These are phyloP conservation scores for Hydra vulgaris DNA, from an alignment of 30 jellyfish, hydroid and myxozoan genomes.

Conservation along the genomic window DNA sequence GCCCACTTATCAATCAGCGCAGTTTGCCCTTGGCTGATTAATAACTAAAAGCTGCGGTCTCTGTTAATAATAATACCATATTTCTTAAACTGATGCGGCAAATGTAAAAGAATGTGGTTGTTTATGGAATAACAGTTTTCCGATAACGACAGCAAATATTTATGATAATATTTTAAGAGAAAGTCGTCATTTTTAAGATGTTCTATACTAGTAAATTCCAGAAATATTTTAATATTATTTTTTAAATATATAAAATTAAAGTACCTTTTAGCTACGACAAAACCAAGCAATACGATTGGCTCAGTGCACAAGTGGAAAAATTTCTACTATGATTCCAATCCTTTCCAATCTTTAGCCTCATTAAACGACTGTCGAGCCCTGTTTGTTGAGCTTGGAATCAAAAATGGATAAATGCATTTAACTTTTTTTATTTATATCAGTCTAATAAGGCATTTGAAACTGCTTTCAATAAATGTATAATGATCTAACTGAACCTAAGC, in stretches of 20 bases:
- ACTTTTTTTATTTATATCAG: background rate
- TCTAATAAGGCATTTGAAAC: background rate
- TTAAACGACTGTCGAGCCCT: no score
- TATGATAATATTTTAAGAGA: background rate
- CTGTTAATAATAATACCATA: background rate
- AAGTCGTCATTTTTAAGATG: background rate
- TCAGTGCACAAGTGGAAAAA: no score
- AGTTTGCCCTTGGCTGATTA: no score
- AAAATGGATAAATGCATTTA: background rate
- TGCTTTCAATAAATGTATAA: background rate
- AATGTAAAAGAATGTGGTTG: background rate
- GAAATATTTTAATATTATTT: background rate
- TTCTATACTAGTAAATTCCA: background rate
- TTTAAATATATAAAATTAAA: no score
- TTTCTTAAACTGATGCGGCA: background rate
- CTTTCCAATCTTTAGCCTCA: no score
- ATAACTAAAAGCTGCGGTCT: background rate
- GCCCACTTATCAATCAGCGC: no score
- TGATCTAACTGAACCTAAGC: background rate
- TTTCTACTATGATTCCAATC: no score
- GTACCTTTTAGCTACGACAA: no score
- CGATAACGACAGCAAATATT: background rate
- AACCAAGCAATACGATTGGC: no score
- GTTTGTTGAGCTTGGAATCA: no score
- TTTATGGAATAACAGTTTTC: background rate